Evolutionary conservation across 2,113 vertebrate species (phyloP).

Genomic region (Sinocyclocheilus anophthalmus): DNA sequence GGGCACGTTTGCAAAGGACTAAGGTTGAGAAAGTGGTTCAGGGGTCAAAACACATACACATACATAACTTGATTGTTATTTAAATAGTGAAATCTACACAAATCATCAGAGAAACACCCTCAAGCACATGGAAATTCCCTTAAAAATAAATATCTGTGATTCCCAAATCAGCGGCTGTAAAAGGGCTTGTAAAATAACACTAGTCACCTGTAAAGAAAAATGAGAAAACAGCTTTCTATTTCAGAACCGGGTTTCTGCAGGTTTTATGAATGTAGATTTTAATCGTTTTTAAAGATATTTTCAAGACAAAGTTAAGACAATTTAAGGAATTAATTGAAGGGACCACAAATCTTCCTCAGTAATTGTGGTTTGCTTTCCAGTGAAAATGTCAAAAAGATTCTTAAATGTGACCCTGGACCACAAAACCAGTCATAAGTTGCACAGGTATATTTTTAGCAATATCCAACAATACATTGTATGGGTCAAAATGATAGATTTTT

Average conservation of each 20-base stretch:
- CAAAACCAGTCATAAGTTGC: too few species aligned
- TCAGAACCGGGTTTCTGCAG: background rate
- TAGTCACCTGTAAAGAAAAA: background rate
- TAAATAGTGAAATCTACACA: conserved; percentile 18
- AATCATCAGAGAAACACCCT: conserved; percentile 20
- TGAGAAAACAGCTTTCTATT: background rate
- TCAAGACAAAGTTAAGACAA: too few species aligned
- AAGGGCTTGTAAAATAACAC: background rate
- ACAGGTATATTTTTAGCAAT: too few species aligned
- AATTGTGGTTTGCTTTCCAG: too few species aligned
- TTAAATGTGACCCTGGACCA: too few species aligned
- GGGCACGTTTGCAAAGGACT: conserved; percentile 34
- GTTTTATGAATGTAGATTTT: too few species aligned
- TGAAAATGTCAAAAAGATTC: too few species aligned
- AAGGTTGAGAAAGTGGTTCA: conserved; percentile 33
- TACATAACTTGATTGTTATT: conserved; percentile 12
- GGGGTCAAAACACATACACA: conserved; percentile 31
- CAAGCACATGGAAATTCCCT: background rate
- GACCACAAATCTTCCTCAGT: too few species aligned
- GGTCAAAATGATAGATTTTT: too few species aligned
- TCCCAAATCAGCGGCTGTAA: background rate
- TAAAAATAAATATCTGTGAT: conserved; percentile 10
- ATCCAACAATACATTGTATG: too few species aligned
- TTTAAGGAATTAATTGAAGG: too few species aligned
- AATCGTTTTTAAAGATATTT: too few species aligned